Conservation (phyloP, 2,797 vertebrate genomes). For the Dipus sagitta region DNA sequence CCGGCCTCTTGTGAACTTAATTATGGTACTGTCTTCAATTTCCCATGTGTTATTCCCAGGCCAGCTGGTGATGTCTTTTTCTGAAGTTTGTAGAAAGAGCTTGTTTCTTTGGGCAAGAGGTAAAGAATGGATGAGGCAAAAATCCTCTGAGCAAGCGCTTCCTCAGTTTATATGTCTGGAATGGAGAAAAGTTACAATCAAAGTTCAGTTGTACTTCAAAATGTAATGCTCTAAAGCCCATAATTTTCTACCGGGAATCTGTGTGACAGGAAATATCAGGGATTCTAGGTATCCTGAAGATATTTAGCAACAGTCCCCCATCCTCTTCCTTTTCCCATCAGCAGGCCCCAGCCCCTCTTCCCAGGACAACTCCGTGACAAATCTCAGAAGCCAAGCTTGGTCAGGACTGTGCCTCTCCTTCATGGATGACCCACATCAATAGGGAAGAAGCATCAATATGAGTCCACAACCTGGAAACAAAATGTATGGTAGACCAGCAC, state of each 20-base stretch:
- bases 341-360: rapidly evolving
- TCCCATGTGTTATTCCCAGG: slow-evolving; percentile 85
- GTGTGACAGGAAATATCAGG: neutral
- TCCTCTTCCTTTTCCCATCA: neutral
- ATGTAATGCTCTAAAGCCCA: neutral
- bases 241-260: neutral
- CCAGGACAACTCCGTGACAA: neutral
- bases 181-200: neutral
- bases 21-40: slow-evolving; percentile 88
- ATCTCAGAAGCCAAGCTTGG: neutral
- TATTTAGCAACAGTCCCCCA: neutral
- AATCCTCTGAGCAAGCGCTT: neutral
- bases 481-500: too few relatives aligned
- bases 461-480: neutral
- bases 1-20: slow-evolving; percentile 88
- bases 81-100: slow-evolving; percentile 76
- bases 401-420: neutral
- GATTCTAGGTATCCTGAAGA: neutral
- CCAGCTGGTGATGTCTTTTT: slow-evolving; percentile 84
- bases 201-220: neutral
- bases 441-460: neutral
- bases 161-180: neutral
- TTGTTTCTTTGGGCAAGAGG: slow-evolving; percentile 18
- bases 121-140: neutral
- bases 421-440: neutral